A percentile compares a stretch with the other conserved stretches of the same genome.
Evolutionary conservation across 2,113 vertebrate species (phyloP).

Genomic region (Microcebus murinus): DNA sequence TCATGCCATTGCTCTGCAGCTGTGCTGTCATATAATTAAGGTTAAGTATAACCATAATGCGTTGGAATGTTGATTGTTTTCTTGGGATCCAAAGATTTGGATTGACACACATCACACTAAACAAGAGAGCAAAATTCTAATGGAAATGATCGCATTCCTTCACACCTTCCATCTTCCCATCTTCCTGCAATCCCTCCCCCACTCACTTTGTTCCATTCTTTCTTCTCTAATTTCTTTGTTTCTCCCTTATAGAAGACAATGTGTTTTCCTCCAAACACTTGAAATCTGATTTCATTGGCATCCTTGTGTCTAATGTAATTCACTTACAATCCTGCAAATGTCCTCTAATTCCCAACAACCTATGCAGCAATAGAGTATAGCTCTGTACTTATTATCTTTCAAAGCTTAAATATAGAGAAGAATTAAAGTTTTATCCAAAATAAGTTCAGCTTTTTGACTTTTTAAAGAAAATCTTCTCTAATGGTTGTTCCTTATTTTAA

Average conservation of each 20-base stretch:
- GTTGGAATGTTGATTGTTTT: background rate
- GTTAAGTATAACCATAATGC: background rate
- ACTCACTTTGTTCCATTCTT: too few relatives aligned
- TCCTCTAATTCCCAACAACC: background rate
- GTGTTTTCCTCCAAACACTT: background rate
- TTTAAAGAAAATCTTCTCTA: background rate
- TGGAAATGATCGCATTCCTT: background rate
- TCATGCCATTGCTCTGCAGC: background rate
- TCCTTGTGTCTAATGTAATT: background rate
- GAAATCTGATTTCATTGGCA: background rate
- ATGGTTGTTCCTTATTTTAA: background rate
- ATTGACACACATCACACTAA: too few relatives aligned
- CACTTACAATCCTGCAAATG: background rate
- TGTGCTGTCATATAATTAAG: background rate
- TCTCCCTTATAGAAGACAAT: background rate
- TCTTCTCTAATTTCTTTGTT: background rate
- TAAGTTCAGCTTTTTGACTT: background rate
- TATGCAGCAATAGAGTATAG: background rate
- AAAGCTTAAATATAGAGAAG: background rate
- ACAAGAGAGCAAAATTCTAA: background rate
- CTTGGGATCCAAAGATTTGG: too few relatives aligned
- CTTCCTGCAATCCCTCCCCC: background rate
- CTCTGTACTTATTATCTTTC: background rate
- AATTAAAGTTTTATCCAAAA: background rate
- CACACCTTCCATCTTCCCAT: background rate